Evolutionary conservation across 2,797 vertebrate species (phyloP), one percentile per base, ranked within the genome.

Genomic region (Mustela erminea): DNA sequence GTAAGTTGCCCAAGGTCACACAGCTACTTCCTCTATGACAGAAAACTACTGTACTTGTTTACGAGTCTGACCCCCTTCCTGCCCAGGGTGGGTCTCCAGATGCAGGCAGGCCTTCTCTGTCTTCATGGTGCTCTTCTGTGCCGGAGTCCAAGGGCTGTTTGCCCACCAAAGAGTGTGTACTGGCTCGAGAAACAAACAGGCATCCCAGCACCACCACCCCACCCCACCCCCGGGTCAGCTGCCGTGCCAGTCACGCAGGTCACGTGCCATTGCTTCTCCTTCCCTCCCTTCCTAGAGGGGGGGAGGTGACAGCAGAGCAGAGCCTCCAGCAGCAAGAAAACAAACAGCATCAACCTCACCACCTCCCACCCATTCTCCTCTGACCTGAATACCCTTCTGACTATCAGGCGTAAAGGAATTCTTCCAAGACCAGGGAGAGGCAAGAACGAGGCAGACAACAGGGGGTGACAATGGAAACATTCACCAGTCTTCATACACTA

Each of bases 121-220:
- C 54, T 80, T 64, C 64, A 70, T 0, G 0, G 46, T 60, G 58
- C 29, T 92, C 90, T 90, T 62, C 78, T 58, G 77, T 58, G 35
- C 56, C 64, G 70, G 62, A 90, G 43, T 49, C 90, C 81, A 87
- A 14, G 29, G 56, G 7, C 46, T 91, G 64, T 90, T 96, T 95
- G 52, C 41, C 27, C 27, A 78, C 41, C 21, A 78, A 80, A 87
- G 60, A 81, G 32, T 64, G 74, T 11, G 5, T 38, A 21, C 35
- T 58, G 25, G 41, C 62, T 43, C 68, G 11, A 1, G 4, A 86
- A 77, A 38, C 23, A 20, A 46, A 52, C 74, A 60, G 27, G n/a
- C 32, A 0, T 17, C 38, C 64, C 5, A 7, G 82, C 74, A 49
- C 15, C 77, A 18, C 5, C 17, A 18, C 52, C 52, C 15, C 17